Conservation (phyloP, 2,113 vertebrate genomes). For the Erythrolamprus reginae region DNA sequence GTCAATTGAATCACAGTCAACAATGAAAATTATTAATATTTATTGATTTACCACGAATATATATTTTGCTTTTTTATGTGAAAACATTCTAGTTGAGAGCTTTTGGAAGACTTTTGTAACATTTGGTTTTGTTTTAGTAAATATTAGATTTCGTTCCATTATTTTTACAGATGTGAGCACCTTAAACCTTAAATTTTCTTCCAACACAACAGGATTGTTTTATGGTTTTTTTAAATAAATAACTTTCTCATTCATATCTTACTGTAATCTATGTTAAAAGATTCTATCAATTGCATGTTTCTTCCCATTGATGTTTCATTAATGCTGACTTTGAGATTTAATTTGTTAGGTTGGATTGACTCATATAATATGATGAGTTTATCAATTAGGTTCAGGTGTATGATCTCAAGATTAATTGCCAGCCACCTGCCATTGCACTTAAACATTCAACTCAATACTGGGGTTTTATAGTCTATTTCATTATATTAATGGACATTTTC, state of each 20-base stretch:
- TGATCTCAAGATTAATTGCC: slow-evolving; percentile 23
- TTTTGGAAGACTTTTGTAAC: not conserved
- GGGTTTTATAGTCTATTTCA: slow-evolving; percentile 21
- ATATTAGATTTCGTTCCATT: not conserved
- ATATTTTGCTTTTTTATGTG: not conserved
- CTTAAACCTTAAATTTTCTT: not conserved
- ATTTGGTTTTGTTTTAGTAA: not conserved
- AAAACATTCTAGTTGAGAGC: not conserved
- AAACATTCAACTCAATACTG: slow-evolving; percentile 12
- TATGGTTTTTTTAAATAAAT: not conserved
- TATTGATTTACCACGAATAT: not conserved
- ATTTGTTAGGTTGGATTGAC: slow-evolving; percentile 52
- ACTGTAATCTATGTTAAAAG: not conserved
- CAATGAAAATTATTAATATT: not conserved
- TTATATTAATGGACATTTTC: slow-evolving; percentile 33
- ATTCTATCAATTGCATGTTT: not conserved
- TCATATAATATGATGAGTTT: not conserved
- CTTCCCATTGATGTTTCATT: not conserved
- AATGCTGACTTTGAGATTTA: slow-evolving; percentile 17
- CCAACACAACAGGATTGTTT: not conserved
- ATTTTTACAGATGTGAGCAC: not conserved
- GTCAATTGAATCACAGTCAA: not conserved
- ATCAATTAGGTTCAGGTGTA: slow-evolving; percentile 20
- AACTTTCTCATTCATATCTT: not conserved
- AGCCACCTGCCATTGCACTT: slow-evolving; percentile 28